phyloP scores from a whole-genome alignment of 2,888 invertebrate species.

The Macaria notata region DNA sequence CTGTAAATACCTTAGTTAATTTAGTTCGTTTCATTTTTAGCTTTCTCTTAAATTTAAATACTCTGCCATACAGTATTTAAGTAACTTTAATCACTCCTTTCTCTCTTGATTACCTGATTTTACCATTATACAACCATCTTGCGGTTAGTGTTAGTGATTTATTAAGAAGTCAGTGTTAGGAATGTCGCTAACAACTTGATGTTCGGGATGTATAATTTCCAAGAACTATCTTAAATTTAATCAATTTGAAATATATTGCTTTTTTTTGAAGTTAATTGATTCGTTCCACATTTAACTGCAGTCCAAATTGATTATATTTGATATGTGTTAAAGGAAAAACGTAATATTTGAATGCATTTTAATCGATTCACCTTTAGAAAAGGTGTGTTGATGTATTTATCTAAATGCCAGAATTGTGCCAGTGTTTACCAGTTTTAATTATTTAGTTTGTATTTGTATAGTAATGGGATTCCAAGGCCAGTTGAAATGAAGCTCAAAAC shows the following conservation, averaged over 20 bases:
- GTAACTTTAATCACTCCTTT: slow-evolving; percentile 64
- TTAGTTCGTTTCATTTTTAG: slow-evolving; percentile 45
- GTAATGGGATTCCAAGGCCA: slow-evolving; percentile 71
- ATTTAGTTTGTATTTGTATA: slow-evolving; percentile 36
- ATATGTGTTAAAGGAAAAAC: not conserved
- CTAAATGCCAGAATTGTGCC: slow-evolving; percentile 51
- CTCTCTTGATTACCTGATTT: slow-evolving; percentile 70
- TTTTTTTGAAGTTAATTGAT: too few species aligned
- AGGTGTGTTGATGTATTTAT: slow-evolving; percentile 8
- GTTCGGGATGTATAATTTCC: slow-evolving; percentile 2
- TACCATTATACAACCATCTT: slow-evolving; percentile 53
- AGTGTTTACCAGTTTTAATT: slow-evolving; percentile 62
- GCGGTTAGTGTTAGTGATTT: slow-evolving; percentile 22
- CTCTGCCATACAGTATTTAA: slow-evolving; percentile 81
- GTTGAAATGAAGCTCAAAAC: slow-evolving; percentile 77
- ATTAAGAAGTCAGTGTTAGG: slow-evolving; percentile 24
- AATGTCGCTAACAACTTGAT: too few species aligned
- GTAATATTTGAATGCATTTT: slow-evolving; percentile 14
- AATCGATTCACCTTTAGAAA: slow-evolving; percentile 14
- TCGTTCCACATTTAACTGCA: too few species aligned
- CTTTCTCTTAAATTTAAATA: slow-evolving; percentile 45
- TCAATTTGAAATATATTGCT: too few species aligned
- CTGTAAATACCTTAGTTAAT: slow-evolving; percentile 50
- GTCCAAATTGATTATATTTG: not conserved
- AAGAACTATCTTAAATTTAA: slow-evolving; percentile 11